Conservation (phyloP, 2,888 invertebrate species). For the Pollenia labialis region DNA sequence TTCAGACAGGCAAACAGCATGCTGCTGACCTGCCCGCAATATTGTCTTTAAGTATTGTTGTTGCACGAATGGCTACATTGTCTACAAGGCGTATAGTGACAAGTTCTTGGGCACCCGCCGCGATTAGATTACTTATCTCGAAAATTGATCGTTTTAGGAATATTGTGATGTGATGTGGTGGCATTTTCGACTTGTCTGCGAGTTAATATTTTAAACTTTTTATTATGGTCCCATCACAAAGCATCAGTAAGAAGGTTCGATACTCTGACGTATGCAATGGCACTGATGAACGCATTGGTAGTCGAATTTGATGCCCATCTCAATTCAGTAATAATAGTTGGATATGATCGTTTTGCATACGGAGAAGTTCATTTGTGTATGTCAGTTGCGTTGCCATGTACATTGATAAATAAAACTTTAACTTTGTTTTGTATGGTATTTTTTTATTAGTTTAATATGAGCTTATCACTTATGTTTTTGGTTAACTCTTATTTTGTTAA, state of each 20-base stretch:
- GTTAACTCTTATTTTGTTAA: no score
- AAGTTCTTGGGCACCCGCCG: slow-evolving; percentile 76
- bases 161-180: slow-evolving; percentile 81
- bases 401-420: background rate
- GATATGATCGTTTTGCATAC: slow-evolving; percentile 20
- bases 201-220: slow-evolving; percentile 80
- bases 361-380: background rate
- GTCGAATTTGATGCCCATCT: slow-evolving; percentile 31
- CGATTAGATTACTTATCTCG: slow-evolving; percentile 79
- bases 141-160: slow-evolving; percentile 83
- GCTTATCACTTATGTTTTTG: no score
- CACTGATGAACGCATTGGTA: slow-evolving; percentile 20
- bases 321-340: slow-evolving; percentile 38
- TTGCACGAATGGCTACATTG: slow-evolving; percentile 34
- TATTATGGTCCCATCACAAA: slow-evolving; percentile 51
- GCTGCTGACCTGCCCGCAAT: background rate
- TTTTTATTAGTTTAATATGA: no score
- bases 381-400: background rate
- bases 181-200: slow-evolving; percentile 82
- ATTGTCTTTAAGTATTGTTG: slow-evolving; percentile 12
- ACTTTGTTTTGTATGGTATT: no score
- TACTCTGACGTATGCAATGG: background rate
- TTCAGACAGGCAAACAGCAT: slow-evolving; percentile 7
- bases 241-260: slow-evolving; percentile 9
- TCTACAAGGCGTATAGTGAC: slow-evolving; percentile 69